These are phyloP conservation scores for Marcusenius ussheri DNA, from an alignment of 2,113 vertebrate genomes.

Conservation along the genomic window DNA sequence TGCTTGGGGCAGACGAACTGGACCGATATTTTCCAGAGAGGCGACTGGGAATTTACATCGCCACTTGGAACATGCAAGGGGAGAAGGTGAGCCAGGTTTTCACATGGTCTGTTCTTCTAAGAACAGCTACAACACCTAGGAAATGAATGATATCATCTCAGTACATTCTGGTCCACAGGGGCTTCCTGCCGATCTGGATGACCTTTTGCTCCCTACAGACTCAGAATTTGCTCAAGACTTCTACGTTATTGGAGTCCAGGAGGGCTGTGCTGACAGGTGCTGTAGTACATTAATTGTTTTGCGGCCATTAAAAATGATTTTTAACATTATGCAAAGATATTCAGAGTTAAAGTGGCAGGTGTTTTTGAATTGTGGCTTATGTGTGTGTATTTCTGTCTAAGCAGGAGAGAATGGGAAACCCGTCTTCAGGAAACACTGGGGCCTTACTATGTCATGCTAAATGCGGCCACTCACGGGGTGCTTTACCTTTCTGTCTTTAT, in stretches of 20 bases:
- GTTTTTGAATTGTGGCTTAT: not conserved
- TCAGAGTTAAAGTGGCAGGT: not conserved
- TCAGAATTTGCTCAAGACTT: constrained; percentile 88
- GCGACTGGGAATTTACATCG: constrained; percentile 74
- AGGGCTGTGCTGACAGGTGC: constrained; percentile 93
- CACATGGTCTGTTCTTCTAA: not conserved
- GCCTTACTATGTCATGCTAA: constrained; percentile 84
- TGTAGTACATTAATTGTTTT: not conserved
- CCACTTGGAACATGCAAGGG: constrained; percentile 98
- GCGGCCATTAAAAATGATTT: not conserved
- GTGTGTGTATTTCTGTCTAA: constrained; percentile 9
- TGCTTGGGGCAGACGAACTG: constrained; percentile 88
- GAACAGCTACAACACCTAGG: not conserved
- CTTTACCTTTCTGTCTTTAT: constrained; percentile 83
- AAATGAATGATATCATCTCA: not conserved
- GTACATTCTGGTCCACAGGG: constrained; percentile 54
- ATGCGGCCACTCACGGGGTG: constrained; percentile 77
- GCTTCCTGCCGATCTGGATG: constrained; percentile 77
- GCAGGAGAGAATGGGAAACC: constrained; percentile 89
- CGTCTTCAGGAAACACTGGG: constrained; percentile 89
- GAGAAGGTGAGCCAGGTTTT: constrained; percentile 65
- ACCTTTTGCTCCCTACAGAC: constrained; percentile 83
- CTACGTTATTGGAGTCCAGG: constrained; percentile 88
- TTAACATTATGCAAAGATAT: not conserved
- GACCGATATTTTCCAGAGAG: constrained; percentile 85